Evolutionary conservation across 2,888 invertebrate species (phyloP).

Genomic region (Metalampra italica): DNA sequence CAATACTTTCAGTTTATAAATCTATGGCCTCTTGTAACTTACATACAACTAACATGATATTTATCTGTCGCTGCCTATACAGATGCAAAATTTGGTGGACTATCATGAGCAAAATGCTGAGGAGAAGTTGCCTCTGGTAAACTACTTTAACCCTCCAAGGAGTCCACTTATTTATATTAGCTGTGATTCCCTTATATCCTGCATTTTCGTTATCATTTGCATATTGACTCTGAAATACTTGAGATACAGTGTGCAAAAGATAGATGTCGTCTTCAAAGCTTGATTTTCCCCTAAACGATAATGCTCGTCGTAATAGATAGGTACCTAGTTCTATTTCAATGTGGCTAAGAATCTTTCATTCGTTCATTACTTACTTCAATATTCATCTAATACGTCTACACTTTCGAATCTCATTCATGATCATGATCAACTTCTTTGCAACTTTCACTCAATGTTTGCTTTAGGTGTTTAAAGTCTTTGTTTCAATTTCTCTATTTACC

Average conservation of each 20-base stretch:
- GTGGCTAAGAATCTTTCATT: constrained; percentile 10
- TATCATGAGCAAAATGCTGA: constrained; percentile 92
- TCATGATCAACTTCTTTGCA: not conserved
- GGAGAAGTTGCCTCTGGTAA: constrained; percentile 96
- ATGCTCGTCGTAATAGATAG: not conserved
- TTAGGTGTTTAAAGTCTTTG: constrained; percentile 27
- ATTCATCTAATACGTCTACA: not conserved
- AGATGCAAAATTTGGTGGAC: constrained; percentile 93
- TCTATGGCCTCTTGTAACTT: constrained; percentile 17
- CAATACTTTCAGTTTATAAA: too few relatives aligned
- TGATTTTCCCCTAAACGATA: not conserved
- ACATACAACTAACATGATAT: constrained; percentile 58
- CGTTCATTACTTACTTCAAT: not conserved
- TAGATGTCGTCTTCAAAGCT: constrained; percentile 10
- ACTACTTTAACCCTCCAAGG: constrained; percentile 59
- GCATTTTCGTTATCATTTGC: constrained; percentile 14
- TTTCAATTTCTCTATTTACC: not conserved
- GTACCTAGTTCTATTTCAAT: constrained; percentile 17
- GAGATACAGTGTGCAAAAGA: constrained; percentile 3
- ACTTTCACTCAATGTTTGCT: constrained; percentile 20
- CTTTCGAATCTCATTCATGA: not conserved
- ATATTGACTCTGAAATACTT: not conserved
- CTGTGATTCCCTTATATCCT: constrained; percentile 29
- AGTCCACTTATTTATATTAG: constrained; percentile 56
- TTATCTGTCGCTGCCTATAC: constrained; percentile 72